Conservation (phyloP, 2,888 invertebrate species). For the Sesamia inferens region DNA sequence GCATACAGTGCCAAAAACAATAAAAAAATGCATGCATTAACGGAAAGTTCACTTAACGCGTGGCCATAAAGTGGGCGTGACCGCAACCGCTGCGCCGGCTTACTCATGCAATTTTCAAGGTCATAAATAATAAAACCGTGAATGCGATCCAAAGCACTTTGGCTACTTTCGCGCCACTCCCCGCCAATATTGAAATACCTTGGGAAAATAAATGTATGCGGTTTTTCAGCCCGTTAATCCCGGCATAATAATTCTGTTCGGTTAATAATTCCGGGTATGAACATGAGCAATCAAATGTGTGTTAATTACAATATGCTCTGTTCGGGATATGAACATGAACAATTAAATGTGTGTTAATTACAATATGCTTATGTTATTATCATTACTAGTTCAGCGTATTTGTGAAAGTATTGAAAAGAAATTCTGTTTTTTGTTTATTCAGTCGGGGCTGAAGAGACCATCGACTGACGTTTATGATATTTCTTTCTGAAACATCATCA, state of each 20-base stretch:
- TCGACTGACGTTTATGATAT: neutral
- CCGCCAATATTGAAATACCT: slow-evolving; percentile 82
- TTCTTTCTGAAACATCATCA: neutral
- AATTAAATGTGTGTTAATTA: no score
- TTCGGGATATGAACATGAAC: no score
- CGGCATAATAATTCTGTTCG: slow-evolving; percentile 28
- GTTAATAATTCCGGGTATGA: slow-evolving; percentile 20
- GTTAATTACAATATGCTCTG: slow-evolving; percentile 32
- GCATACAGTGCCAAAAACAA: slow-evolving; percentile 78
- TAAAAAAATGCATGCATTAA: slow-evolving; percentile 78
- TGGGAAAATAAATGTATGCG: slow-evolving; percentile 67
- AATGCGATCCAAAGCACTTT: slow-evolving; percentile 88
- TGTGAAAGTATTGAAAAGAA: neutral
- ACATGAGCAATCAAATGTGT: slow-evolving; percentile 12
- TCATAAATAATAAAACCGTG: slow-evolving; percentile 89
- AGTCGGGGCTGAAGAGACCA: neutral
- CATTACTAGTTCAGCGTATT: slow-evolving; percentile 5
- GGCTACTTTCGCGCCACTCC: slow-evolving; percentile 89
- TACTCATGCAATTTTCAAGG: slow-evolving; percentile 89
- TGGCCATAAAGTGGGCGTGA: slow-evolving; percentile 87
- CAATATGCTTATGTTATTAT: slow-evolving; percentile 1
- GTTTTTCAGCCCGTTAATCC: slow-evolving; percentile 55
- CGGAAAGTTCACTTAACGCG: slow-evolving; percentile 83
- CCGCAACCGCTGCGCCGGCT: slow-evolving; percentile 87
- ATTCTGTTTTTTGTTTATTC: neutral